phyloP scores from a whole-genome alignment of 2,888 invertebrate species.

The Adela reaumurella region DNA sequence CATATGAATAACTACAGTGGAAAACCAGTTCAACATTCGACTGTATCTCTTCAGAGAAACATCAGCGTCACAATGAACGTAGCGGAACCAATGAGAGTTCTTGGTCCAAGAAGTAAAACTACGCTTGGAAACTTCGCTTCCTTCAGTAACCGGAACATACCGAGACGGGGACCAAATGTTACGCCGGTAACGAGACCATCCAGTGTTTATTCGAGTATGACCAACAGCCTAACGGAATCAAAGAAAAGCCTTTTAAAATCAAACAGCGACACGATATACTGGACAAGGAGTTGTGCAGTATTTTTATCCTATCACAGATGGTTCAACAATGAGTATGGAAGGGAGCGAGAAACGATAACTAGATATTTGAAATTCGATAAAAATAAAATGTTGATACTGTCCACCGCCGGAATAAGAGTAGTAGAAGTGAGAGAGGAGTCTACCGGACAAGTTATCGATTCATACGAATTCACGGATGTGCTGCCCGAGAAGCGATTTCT shows the following conservation, averaged over 20 bases:
- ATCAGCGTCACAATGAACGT: slow-evolving; percentile 62
- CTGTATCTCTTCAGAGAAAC: slow-evolving; percentile 56
- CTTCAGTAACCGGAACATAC: slow-evolving; percentile 40
- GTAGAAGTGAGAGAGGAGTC: slow-evolving; percentile 62
- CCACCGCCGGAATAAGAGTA: slow-evolving; percentile 61
- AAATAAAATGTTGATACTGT: slow-evolving; percentile 59
- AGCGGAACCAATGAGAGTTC: slow-evolving; percentile 46
- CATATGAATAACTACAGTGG: slow-evolving; percentile 57
- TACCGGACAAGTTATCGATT: slow-evolving; percentile 58
- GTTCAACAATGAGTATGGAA: slow-evolving; percentile 51
- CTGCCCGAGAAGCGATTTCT: slow-evolving; percentile 57
- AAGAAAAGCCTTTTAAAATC: slow-evolving; percentile 37
- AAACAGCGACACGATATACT: slow-evolving; percentile 56
- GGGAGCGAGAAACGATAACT: slow-evolving; percentile 51
- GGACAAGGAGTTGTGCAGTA: slow-evolving; percentile 63
- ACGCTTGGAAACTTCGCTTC: slow-evolving; percentile 50
- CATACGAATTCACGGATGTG: slow-evolving; percentile 60
- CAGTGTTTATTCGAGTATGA: slow-evolving; percentile 46
- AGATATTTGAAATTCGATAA: slow-evolving; percentile 51
- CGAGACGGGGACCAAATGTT: slow-evolving; percentile 46
- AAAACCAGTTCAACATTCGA: slow-evolving; percentile 61
- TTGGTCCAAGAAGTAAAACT: slow-evolving; percentile 52
- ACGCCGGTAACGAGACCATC: slow-evolving; percentile 52
- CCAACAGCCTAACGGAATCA: slow-evolving; percentile 41
- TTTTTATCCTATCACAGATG: slow-evolving; percentile 64